phyloP scores from a whole-genome alignment of 2,797 vertebrate genomes.

The Neosalanx taihuensis region DNA sequence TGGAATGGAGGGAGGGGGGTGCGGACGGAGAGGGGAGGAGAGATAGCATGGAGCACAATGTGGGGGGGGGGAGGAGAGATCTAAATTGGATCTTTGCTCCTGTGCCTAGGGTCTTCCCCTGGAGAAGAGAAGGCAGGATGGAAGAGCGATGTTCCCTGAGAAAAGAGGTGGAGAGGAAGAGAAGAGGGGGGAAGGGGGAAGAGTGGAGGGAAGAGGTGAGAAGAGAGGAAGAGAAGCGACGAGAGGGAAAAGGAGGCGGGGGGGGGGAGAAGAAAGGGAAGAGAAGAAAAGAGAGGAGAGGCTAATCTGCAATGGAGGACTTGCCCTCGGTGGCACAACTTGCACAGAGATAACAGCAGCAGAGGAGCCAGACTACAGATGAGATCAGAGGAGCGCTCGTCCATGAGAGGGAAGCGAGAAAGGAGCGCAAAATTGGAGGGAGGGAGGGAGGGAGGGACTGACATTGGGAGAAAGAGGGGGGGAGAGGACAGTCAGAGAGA shows the following conservation, averaged over 20 bases:
- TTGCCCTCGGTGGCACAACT: background rate
- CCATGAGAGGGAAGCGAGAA: background rate
- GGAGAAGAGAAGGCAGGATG: slow-evolving; percentile 12
- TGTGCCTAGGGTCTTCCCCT: background rate
- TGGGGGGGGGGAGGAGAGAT: slow-evolving; percentile 7
- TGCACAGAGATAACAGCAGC: background rate
- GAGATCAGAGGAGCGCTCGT: background rate
- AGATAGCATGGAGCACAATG: slow-evolving; percentile 47
- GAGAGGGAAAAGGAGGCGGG: background rate
- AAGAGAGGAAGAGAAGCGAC: background rate
- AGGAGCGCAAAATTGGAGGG: background rate
- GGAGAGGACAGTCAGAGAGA: background rate
- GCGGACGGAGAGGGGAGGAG: slow-evolving; percentile 55
- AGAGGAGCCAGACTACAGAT: background rate
- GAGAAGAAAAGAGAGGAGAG: slow-evolving; percentile 2
- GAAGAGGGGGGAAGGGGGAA: background rate
- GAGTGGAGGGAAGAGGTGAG: background rate
- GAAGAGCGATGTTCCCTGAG: slow-evolving; percentile 2
- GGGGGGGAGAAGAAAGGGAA: background rate
- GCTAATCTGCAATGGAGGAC: background rate
- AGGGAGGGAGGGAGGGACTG: background rate
- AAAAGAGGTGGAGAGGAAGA: slow-evolving; percentile 8
- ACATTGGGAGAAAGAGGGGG: background rate
- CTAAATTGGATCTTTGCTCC: background rate
- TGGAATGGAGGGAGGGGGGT: slow-evolving; percentile 50